Evolutionary conservation across 2,888 invertebrate genomes (phyloP).

Genomic region (Ptychoptera albimana): DNA sequence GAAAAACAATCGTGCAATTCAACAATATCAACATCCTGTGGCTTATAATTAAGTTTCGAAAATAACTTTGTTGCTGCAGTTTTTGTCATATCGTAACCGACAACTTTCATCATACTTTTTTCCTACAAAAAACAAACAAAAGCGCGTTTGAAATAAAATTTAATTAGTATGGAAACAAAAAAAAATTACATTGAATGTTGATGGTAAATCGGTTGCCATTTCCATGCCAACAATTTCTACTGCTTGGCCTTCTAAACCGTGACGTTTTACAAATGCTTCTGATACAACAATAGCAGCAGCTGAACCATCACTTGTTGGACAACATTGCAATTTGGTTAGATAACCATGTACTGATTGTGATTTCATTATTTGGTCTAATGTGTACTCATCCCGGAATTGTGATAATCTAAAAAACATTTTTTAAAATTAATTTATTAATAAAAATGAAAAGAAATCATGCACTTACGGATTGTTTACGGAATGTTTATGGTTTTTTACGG

Average conservation of each 20-base stretch:
- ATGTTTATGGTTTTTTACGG: conserved; percentile 94
- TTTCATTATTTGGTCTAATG: conserved; percentile 74
- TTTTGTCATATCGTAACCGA: conserved; percentile 89
- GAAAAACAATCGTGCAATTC: conserved; percentile 98
- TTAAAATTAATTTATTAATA: neutral
- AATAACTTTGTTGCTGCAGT: conserved; percentile 63
- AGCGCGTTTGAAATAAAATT: neutral
- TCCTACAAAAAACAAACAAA: conserved; percentile 10
- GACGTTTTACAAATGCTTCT: conserved; percentile 74
- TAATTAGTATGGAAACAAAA: conserved; percentile 32
- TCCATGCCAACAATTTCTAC: conserved; percentile 95
- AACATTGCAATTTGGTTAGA: conserved; percentile 91
- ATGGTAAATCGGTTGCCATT: conserved; percentile 84
- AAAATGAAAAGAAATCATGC: neutral
- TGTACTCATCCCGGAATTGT: conserved; percentile 85
- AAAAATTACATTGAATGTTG: conserved; percentile 68
- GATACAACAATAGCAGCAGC: conserved; percentile 85
- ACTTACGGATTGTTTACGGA: conserved; percentile 86
- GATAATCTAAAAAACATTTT: conserved; percentile 45
- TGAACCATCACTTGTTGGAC: conserved; percentile 97
- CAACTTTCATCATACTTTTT: conserved; percentile 31
- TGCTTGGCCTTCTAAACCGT: conserved; percentile 70
- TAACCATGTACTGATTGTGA: conserved; percentile 83
- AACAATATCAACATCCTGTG: conserved; percentile 78
- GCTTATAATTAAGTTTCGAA: conserved; percentile 53